Evolutionary conservation across 35 echinoderm and acorn worm species (phyloP), one percentile per base, ranked within the genome.

Genomic region (Holothuria glaberrima): DNA sequence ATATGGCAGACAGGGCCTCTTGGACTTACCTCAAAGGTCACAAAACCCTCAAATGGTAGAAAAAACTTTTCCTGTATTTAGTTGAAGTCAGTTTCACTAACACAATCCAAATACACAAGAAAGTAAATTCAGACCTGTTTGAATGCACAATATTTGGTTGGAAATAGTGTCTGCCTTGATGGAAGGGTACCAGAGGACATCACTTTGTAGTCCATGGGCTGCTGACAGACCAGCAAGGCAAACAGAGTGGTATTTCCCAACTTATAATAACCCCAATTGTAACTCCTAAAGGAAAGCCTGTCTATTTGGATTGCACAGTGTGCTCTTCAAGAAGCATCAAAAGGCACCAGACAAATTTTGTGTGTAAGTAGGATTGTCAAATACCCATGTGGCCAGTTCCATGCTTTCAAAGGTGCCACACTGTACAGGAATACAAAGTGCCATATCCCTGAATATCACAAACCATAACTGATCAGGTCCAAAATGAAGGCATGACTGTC

Each of bases 311-410:
- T 59, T 48, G 28, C 16, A 84, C 30, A 24, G 56, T 58, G 0
- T 69, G 66, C 12, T 38, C 26, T 38, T 58, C 29, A 59, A 58
- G 58, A 25, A 30, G 33, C 56, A 59, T 29, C 45, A 58, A 84
- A 84, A 17, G 20, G 10, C 29, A 58, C 50, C 14, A 38, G 48
- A 58, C 46, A 10, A 61, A 38, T 30, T 56, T 84, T n/a, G 66
- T 58, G 21, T 58, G 46, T 30, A 56, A 59, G 26, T n/a, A n/a
- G n/a, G 25, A 25, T 2, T 73, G 69, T 18, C 2, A 73, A 30
- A 73, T 73, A 73, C 56, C 82, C 16, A 86, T 86, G 82, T 86
- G 82, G 7, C 57, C 59, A 35, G 82, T 66, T 0, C 58, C 82
- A 27, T 86, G 82, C 22, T 65, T 63, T 36, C 56, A 63, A 66